Percentiles rank a stretch among this genome's conserved stretches.
Conservation (phyloP, 2,888 invertebrate genomes). For the Polyploca ridens region DNA sequence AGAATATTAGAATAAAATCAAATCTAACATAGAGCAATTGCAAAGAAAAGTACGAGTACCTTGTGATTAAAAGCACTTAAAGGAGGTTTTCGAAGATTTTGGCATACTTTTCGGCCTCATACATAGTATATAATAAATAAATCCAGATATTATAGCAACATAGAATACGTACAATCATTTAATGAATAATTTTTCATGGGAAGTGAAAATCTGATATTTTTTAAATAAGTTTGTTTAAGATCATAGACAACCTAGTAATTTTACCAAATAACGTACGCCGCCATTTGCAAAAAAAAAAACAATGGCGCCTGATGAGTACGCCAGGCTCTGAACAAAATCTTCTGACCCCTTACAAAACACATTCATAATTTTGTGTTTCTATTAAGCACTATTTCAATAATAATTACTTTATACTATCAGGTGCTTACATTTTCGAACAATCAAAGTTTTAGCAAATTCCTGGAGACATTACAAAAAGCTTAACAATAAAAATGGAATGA, state of each 20-base stretch:
- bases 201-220: no score
- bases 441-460: neutral
- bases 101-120: no score
- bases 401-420: constrained; percentile 26
- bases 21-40: neutral
- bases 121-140: no score
- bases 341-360: constrained; percentile 36
- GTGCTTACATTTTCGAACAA: constrained; percentile 20
- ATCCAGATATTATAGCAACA: no score
- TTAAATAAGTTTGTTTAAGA: no score
- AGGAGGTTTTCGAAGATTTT: constrained; percentile 10
- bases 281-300: no score
- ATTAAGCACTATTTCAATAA: neutral
- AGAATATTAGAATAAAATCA: neutral
- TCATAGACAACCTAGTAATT: no score
- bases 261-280: no score
- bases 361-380: constrained; percentile 30
- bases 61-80: constrained; percentile 29
- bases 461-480: constrained; percentile 27
- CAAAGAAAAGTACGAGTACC: neutral
- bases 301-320: no score
- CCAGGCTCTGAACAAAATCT: no score
- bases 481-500: constrained; percentile 50
- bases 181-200: no score
- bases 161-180: no score